Base-by-base conservation (phyloP, 2,113 vertebrate species). In the Megaleporinus macrocephalus region DNA sequence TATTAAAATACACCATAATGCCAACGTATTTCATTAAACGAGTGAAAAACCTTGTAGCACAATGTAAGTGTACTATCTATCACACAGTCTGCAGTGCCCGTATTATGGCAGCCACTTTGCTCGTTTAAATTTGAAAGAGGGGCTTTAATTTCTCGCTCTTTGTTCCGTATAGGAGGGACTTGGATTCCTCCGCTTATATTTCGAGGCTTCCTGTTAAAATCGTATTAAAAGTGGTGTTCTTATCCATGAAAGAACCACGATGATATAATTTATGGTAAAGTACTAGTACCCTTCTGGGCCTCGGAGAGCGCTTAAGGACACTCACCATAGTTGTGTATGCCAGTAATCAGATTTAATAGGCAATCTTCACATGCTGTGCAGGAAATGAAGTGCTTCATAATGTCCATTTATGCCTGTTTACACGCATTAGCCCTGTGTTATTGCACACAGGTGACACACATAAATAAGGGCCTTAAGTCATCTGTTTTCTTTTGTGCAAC, bases 401-500 rank as follows among this genome's bases (percentile, higher is more conserved):
- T 29, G 44, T 53, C 13, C 11, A 44, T 78, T 82, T 63, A 20
- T 20, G 29, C n/a, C 36, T 73, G 57, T 75, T 70, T 61, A 62
- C 41, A 65, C 51, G 30, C 33, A 75, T 73, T 44, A 41, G 16
- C 15, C 24, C 18, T 80, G 27, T 73, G 49, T 49, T 59, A 20
- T 44, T 24, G 71, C 59, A 59, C 26, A 47, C 33, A 16, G 41
- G 26, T 71, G 44, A 30, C 69, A 69, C 27, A 27, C 44, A 80
- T 77, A 66, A 82, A 79, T 80, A 71, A 83, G 47, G 53, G 63
- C 79, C 77, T 55, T 76, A 51, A 81, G 27, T 68, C 12, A 77
- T 83, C 81, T 69, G 41, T 70, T 69, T 59, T 76, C 68, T 44
- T 13, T 70, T 41, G 36, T 22, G 66, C 2, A 70, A 70, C 15